These are phyloP conservation scores for Schizopygopsis pylzovi DNA, from an alignment of 2,797 vertebrate genomes.

Conservation along the genomic window DNA sequence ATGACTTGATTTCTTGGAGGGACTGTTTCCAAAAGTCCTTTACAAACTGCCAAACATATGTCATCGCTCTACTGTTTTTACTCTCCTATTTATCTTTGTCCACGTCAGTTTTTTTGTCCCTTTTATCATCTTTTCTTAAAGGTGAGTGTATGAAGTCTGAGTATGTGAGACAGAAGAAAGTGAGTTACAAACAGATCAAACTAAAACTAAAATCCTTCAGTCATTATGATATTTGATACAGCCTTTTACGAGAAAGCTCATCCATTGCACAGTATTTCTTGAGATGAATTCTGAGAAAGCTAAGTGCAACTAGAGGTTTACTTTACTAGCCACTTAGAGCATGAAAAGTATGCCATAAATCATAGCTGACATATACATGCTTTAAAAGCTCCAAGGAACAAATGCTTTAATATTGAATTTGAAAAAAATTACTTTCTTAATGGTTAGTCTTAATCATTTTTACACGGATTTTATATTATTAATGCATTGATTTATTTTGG, in stretches of 20 bases:
- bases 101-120: conserved; percentile 2
- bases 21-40: conserved; percentile 29
- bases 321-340: conserved; percentile 44
- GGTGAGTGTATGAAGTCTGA: conserved; percentile 15
- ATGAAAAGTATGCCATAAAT: conserved; percentile 30
- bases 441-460: conserved; percentile 1
- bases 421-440: not conserved
- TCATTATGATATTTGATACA: conserved; percentile 53
- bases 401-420: not conserved
- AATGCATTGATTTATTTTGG: conserved; percentile 21
- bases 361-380: conserved; percentile 3
- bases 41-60: conserved; percentile 34
- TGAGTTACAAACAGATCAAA: conserved; percentile 23
- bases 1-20: conserved; percentile 8
- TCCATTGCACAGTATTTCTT: conserved; percentile 69
- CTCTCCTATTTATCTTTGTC: conserved; percentile 33
- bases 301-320: conserved; percentile 41
- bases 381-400: not conserved
- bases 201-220: conserved; percentile 20
- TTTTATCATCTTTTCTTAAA: conserved; percentile 41
- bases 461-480: conserved; percentile 15
- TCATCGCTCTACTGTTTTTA: conserved; percentile 32
- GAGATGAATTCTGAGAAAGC: conserved; percentile 65
- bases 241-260: conserved; percentile 67
- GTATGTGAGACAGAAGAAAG: conserved; percentile 28